phyloP scores from a whole-genome alignment of 1,140 invertebrate genomes.

The Caenorhabditis latens region DNA sequence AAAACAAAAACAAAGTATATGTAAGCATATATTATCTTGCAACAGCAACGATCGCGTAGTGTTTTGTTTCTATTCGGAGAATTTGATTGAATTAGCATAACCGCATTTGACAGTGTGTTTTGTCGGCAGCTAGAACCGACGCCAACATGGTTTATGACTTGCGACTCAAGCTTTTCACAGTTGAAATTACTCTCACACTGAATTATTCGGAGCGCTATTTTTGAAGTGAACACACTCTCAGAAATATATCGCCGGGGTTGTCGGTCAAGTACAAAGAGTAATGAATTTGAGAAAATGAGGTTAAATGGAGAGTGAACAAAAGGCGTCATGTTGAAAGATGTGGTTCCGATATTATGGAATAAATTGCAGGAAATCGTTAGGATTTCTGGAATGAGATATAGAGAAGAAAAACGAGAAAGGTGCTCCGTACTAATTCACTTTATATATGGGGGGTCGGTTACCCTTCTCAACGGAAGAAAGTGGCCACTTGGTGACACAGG shows the following conservation, averaged over 20 bases:
- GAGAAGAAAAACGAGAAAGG: neutral
- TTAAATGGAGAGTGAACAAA: slow-evolving; percentile 43
- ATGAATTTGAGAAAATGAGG: slow-evolving; percentile 43
- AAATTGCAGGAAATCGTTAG: slow-evolving; percentile 41
- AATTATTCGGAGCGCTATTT: slow-evolving; percentile 9
- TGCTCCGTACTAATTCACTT: neutral
- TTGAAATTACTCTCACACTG: neutral
- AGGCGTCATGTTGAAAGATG: neutral
- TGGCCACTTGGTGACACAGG: slow-evolving; percentile 18
- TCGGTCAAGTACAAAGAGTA: slow-evolving; percentile 44
- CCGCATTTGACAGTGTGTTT: slow-evolving; percentile 45
- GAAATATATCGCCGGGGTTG: neutral
- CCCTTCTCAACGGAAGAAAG: neutral
- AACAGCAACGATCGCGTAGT: neutral
- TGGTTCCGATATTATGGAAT: neutral
- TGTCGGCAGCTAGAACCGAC: slow-evolving; percentile 38
- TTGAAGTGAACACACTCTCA: neutral
- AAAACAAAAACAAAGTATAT: neutral
- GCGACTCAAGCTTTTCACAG: neutral
- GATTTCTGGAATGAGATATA: slow-evolving; percentile 6
- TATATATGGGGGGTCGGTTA: neutral
- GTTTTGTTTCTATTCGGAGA: slow-evolving; percentile 6
- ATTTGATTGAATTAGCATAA: slow-evolving; percentile 55
- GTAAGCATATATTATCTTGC: slow-evolving; percentile 34
- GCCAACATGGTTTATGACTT: slow-evolving; percentile 36